These are phyloP conservation scores for Hepsetus odoe DNA, from an alignment of 2,113 vertebrate species.

Conservation along the genomic window DNA sequence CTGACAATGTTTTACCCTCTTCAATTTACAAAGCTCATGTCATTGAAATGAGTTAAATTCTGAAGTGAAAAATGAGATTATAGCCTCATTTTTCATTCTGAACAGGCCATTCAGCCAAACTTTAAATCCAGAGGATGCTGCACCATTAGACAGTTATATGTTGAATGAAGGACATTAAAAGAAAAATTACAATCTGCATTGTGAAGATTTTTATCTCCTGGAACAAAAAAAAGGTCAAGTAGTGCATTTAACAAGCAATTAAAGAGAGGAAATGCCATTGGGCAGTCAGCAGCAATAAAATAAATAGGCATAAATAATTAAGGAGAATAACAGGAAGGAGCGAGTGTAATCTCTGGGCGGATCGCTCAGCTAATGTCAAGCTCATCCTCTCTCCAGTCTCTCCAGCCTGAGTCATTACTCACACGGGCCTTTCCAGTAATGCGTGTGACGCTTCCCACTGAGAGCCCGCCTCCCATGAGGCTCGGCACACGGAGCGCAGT, in stretches of 20 bases:
- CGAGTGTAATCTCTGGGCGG: conserved; percentile 36
- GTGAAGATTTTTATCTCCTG: conserved; percentile 21
- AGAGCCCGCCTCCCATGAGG: conserved; percentile 45
- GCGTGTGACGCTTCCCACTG: conserved; percentile 49
- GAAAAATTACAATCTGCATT: conserved; percentile 35
- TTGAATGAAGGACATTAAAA: conserved; percentile 4
- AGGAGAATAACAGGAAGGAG: conserved; percentile 43
- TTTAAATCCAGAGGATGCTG: not conserved
- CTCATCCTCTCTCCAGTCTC: conserved; percentile 36
- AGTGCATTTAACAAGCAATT: conserved; percentile 56
- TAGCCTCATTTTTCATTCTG: not conserved
- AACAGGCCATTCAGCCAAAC: not conserved
- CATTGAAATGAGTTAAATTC: not conserved
- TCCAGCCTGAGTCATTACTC: conserved; percentile 49
- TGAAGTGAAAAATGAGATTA: not conserved
- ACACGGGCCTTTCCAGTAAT: conserved; percentile 50
- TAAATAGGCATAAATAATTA: conserved; percentile 60
- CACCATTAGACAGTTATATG: not conserved
- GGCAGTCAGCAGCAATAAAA: conserved; percentile 45
- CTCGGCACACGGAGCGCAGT: conserved; percentile 20
- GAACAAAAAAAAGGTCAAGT: conserved; percentile 58
- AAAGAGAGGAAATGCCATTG: conserved; percentile 45
- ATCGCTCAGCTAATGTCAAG: conserved; percentile 49
- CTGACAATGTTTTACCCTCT: too few relatives aligned
- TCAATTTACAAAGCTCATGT: conserved; percentile 9